Evolutionary conservation across 2,797 vertebrate genomes (phyloP), one percentile per base, ranked within the genome.

Genomic region (Eleutherodactylus coqui): DNA sequence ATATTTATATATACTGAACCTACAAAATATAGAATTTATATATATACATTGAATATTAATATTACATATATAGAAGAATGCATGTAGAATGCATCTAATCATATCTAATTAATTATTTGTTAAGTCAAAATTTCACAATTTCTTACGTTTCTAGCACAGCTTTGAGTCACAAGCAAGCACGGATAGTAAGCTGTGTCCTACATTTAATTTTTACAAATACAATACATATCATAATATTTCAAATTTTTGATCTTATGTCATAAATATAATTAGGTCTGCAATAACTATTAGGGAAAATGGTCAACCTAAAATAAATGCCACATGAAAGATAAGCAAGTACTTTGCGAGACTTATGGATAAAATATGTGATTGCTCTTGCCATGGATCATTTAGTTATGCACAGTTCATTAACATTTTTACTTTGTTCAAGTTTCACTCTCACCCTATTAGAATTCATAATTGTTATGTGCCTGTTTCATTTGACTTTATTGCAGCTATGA

Each of bases 381-480:
- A 85, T 85, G 84, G 84, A 47, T 73, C 76, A 85, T 85, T 80
- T 72, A 80, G 34, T 79, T 73, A 19, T 69, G 51, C 64, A 80
- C 67, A 72, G 84, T 27, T 85, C 84, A 79, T 85, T 85, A 85
- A 85, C 77, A 85, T 72, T 73, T 77, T 79, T 79, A 73, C 49
- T 55, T 55, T 85, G 47, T 79, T 85, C 49, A 73, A 60, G 38
- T 73, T 78, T 85, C 76, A 72, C 64, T 80, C 75, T 79, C 64
- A 79, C 27, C 55, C 64, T 80, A 80, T 85, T 80, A 73, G 67
- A 53, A 85, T 85, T 60, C 67, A 85, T 85, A 85, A 79, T 80
- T 85, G 83, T 85, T 58, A 73, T 79, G 49, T 17, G 73, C 83
- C 64, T 62, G 41, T 77, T 77, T 78, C 43, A 69, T 49, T 84